Base-by-base conservation (phyloP, 2,797 vertebrate genomes). In the Sebastes minor region DNA sequence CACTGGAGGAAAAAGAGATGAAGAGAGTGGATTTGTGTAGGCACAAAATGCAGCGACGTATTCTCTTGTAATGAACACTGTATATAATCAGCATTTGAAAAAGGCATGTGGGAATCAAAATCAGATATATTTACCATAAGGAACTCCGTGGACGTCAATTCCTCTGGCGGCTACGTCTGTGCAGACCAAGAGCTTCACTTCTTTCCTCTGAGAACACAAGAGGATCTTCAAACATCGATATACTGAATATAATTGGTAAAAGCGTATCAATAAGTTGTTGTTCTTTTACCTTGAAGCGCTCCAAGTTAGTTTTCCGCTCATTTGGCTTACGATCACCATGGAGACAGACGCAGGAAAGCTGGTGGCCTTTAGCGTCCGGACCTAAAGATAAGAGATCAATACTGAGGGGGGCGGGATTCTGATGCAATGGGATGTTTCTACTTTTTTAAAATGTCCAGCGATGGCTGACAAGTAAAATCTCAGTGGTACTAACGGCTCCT, bases 131-230 rank as follows among this genome's bases (percentile, higher is more conserved):
- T 72, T 94, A 99, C 99, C 99, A 16, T 97, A 97, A 6, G 99
- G 99, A 90, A 99, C 97, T 1, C 99, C 98, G 0, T 89, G 96
- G 90, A 99, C 96, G 83, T 99, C 99, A 46, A 99, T 99, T 84
- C 99, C 99, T 97, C 99, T 96, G 78, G 99, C 99, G 46, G 99
- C 99, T 14, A 99, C 99, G 46, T 99, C 99, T 0, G 99, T 99
- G 92, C 99, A 99, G 94, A 99, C 96, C 95, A 99, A 75, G 85
- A 97, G 97, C 81, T 95, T 96, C 52, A 99, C 98, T 62, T 99
- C 98, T 83, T 95, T 96, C 92, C 92, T 99, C 99, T 99, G 83
- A 53, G 8, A 74, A 67, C 32, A 83, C 18, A 73, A 88, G 3
- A 25, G 6, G 1, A n/a, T 12, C 0, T 7, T 74, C 2, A 68